Base-by-base conservation (phyloP, 2,797 vertebrate genomes). In the Geotrypetes seraphini region DNA sequence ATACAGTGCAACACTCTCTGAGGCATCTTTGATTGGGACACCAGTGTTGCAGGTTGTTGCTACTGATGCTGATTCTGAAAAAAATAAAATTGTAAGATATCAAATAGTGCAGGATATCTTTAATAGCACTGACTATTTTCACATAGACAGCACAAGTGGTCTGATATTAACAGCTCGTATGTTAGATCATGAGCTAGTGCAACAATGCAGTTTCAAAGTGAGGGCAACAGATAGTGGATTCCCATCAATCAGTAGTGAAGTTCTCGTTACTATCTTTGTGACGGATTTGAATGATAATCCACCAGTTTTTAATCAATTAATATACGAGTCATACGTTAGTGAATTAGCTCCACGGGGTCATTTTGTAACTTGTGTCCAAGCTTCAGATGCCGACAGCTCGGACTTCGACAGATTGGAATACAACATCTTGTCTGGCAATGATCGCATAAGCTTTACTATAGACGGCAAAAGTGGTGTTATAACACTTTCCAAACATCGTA, bases 251-350 rank as follows among this genome's bases (percentile, higher is more conserved):
- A 95, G 87, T 51, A 96, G 79, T 3, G 89, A 96, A 43, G 87
- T 96, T 12, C 73, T 86, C 3, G 84, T 99, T 35, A 83, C 71
- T 10, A 84, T 97, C 39, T 69, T 79, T 9, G 73, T 99, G 39
- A 91, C 82, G 5, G 96, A 97, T 38, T 83, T 90, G 52, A 99
- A 99, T 17, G 94, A 99, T 71, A 98, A 96, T 33, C 84, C 94
- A 55, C 96, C 96, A 1, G 50, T 90, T 45, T 99, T 99, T 53
- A 92, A 93, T 62, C 95, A 97, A 58, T 68, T 97, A 38, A 89
- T 99, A 24, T 99, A 98, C 19, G 94, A 99, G 59, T 90, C 92
- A 0, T 91, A 92, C 1, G 88, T 99, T 23, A 93, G 91, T 2
- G 96, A 98, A 62, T 66, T 97, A 36, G 95, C 94, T 9, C 87